Conservation (phyloP, 2,888 invertebrate species). For the Girardia tigrina region DNA sequence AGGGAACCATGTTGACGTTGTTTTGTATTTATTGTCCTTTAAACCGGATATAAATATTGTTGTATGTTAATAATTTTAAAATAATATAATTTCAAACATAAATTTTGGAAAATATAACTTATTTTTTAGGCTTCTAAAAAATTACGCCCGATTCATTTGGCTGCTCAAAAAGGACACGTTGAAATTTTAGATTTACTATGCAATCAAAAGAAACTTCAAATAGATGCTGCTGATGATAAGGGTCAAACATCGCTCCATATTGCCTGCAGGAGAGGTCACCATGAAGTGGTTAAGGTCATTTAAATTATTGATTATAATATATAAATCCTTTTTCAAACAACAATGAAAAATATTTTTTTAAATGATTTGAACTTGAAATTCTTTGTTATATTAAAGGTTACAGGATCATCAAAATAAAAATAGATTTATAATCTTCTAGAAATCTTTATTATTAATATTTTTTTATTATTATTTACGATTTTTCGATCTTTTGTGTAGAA, state of each 20-base stretch:
- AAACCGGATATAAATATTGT: not conserved
- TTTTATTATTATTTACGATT: too few relatives aligned
- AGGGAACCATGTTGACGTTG: not conserved
- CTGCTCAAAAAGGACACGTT: not conserved
- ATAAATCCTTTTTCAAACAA: too few relatives aligned
- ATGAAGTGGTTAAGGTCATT: not conserved
- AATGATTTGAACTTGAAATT: too few relatives aligned
- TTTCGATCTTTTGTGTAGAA: too few relatives aligned
- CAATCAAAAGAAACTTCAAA: not conserved
- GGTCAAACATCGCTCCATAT: not conserved
- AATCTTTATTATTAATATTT: too few relatives aligned
- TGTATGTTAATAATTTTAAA: not conserved
- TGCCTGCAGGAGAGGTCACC: not conserved
- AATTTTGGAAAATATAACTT: too few relatives aligned
- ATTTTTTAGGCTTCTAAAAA: not conserved
- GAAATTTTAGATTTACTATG: conserved; percentile 8
- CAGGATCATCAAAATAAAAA: too few relatives aligned
- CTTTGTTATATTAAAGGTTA: too few relatives aligned
- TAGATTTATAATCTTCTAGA: too few relatives aligned
- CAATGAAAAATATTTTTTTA: too few relatives aligned
- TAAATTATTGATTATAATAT: too few relatives aligned
- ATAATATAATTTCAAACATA: not conserved
- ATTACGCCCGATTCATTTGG: not conserved
- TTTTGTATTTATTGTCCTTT: not conserved
- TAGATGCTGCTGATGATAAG: not conserved